A percentile compares a stretch with the other conserved stretches of the same genome.
Evolutionary conservation across 2,113 vertebrate genomes (phyloP).

Genomic region (Carettochelys insculpta): DNA sequence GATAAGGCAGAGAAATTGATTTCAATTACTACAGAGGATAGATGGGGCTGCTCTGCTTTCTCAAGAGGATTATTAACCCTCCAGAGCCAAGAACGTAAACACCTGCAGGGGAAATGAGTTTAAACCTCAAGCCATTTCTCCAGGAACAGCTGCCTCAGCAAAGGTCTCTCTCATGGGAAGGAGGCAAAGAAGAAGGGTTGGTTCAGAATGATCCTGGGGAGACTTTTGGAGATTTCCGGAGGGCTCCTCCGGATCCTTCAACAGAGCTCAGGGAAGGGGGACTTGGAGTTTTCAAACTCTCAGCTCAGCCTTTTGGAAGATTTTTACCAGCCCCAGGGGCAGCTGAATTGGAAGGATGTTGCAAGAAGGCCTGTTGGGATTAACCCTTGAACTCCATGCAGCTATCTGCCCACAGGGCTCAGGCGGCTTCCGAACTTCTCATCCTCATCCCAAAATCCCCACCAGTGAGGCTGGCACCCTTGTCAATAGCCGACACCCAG

Average conservation of each 20-base stretch:
- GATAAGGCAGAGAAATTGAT: conserved; percentile 87
- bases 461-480: neutral
- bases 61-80: conserved; percentile 73
- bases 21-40: conserved; percentile 83
- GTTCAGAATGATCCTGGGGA: conserved; percentile 63
- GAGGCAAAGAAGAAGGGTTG: conserved; percentile 48
- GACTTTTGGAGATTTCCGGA: conserved; percentile 59
- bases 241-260: conserved; percentile 37
- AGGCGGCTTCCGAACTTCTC: neutral
- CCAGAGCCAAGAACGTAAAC: neutral
- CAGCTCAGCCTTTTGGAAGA: conserved; percentile 32
- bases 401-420: fast-evolving
- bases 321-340: neutral
- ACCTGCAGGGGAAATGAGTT: neutral
- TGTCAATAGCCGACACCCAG: neutral
- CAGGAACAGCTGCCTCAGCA: neutral
- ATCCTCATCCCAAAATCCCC: neutral
- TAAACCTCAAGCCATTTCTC: neutral
- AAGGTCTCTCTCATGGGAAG: conserved; percentile 6
- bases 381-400: fast-evolving
- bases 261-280: conserved; percentile 39
- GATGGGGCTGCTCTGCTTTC: conserved; percentile 67
- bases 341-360: neutral
- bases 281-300: conserved; percentile 12
- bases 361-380: neutral